A percentile compares a stretch with the other conserved stretches of the same genome.
Conservation (phyloP, 30 jellyfish, hydroid and myxozoan species). For the Pseudorhiza aurosa region DNA sequence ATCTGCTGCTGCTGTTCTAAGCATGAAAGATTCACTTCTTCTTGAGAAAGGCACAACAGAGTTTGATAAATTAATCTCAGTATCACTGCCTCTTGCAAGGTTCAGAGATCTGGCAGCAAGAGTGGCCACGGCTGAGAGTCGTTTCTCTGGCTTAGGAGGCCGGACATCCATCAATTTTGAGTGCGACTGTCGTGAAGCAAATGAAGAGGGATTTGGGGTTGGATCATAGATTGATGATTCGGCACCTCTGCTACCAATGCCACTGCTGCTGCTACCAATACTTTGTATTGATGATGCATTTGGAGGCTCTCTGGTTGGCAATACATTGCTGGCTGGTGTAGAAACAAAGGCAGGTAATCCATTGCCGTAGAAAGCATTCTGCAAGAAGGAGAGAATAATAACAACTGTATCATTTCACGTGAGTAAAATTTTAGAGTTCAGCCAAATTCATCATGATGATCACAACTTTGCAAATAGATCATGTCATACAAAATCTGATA, state of each 20-base stretch:
- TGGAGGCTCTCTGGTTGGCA: conserved; percentile 31
- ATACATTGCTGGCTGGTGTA: conserved; percentile 49
- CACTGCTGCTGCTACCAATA: conserved; percentile 81
- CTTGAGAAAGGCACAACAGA: conserved; percentile 57
- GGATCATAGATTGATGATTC: conserved; percentile 71
- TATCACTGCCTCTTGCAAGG: conserved; percentile 46
- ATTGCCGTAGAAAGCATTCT: conserved; percentile 85
- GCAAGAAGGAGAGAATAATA: background rate
- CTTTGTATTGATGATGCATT: conserved; percentile 49
- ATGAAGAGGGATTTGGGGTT: conserved; percentile 81
- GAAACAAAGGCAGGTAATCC: conserved; percentile 84
- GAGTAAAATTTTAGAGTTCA: too few relatives aligned
- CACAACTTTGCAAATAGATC: too few relatives aligned
- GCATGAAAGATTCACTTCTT: conserved; percentile 67
- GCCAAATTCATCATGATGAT: too few relatives aligned
- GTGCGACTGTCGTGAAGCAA: conserved; percentile 61
- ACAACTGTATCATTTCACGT: too few relatives aligned
- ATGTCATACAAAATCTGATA: too few relatives aligned
- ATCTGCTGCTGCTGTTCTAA: conserved; percentile 63
- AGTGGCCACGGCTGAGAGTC: conserved; percentile 90
- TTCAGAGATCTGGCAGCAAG: conserved; percentile 86
- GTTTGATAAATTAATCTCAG: conserved; percentile 20
- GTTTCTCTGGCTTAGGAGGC: conserved; percentile 74
- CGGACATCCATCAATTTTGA: conserved; percentile 18
- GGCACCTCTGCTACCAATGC: conserved; percentile 84